Conservation (phyloP, 2,113 vertebrate species). For the Seriola dumerili region DNA sequence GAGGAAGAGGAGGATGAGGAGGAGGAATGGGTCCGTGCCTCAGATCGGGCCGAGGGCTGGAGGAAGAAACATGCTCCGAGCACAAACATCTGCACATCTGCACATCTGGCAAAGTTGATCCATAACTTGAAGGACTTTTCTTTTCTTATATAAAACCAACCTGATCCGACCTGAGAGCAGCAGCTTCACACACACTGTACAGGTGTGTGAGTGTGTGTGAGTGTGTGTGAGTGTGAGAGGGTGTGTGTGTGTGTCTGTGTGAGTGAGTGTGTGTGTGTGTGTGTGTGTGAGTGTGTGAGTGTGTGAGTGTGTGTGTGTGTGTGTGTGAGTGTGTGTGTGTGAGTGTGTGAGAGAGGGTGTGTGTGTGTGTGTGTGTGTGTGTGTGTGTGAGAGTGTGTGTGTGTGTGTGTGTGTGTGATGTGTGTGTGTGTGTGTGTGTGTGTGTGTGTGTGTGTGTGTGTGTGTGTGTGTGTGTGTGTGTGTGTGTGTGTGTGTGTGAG, state of each 20-base stretch:
- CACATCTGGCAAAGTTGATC: conserved; percentile 85
- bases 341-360: neutral
- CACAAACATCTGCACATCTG: conserved; percentile 62
- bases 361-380: too few species aligned
- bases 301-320: conserved; percentile 25
- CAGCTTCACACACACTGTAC: conserved; percentile 23
- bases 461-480: too few species aligned
- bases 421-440: too few species aligned
- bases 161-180: conserved; percentile 36
- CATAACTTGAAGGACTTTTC: conserved; percentile 81
- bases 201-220: conserved; percentile 35
- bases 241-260: conserved; percentile 4
- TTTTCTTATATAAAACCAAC: conserved; percentile 27
- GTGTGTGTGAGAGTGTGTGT: too few species aligned
- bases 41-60: conserved; percentile 38
- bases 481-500: too few species aligned
- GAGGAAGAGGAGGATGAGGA: conserved; percentile 47
- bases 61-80: conserved; percentile 62
- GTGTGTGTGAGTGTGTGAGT: conserved; percentile 21
- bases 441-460: neutral
- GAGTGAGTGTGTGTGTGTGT: conserved; percentile 33
- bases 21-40: conserved; percentile 53
- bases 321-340: conserved; percentile 26
- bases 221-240: neutral
- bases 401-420: too few species aligned